Conservation (phyloP, 2,113 vertebrate genomes). For the Cinclus cinclus region DNA sequence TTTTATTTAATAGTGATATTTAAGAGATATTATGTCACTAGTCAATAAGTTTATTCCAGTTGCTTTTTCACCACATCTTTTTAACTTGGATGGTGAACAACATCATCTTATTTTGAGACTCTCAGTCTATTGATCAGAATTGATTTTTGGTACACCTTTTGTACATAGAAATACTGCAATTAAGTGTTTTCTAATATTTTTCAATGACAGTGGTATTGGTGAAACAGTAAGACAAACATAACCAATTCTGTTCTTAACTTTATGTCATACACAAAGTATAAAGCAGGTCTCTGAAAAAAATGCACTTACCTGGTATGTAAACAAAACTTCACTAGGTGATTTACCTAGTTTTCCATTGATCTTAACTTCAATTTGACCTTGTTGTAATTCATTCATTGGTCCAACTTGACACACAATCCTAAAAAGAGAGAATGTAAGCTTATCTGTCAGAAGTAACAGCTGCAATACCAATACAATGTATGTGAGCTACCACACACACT, state of each 20-base stretch:
- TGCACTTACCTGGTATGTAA: constrained; percentile 76
- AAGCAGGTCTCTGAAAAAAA: neutral
- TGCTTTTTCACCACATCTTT: neutral
- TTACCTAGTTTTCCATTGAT: constrained; percentile 69
- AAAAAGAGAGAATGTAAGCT: constrained; percentile 24
- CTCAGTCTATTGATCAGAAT: neutral
- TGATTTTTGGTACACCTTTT: neutral
- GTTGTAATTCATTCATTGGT: neutral
- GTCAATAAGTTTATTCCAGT: neutral
- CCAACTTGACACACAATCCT: constrained; percentile 77
- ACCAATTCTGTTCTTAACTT: neutral
- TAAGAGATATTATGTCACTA: neutral
- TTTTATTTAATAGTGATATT: neutral
- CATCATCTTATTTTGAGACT: neutral
- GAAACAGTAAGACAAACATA: neutral
- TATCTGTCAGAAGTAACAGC: neutral
- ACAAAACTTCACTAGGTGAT: constrained; percentile 67
- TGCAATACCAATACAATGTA: neutral
- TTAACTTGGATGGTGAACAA: neutral
- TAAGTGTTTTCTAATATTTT: neutral
- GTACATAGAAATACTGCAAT: neutral
- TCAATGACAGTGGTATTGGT: neutral
- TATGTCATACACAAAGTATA: neutral
- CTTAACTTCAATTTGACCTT: constrained; percentile 69
- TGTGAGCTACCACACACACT: neutral